Evolutionary conservation across 2,888 invertebrate genomes (phyloP).

Genomic region (Lordiphosa andalusiaca): DNA sequence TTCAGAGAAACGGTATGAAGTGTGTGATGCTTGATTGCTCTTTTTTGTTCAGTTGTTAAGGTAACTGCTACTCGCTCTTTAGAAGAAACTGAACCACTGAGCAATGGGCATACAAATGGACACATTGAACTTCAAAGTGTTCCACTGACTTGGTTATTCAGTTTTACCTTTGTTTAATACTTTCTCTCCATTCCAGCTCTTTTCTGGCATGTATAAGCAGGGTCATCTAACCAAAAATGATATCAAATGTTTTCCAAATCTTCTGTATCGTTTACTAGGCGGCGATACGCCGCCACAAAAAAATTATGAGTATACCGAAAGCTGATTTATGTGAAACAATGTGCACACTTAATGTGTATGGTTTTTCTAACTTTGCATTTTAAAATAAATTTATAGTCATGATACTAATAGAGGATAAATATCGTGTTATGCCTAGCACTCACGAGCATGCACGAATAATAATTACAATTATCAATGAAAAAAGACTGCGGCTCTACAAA

Average conservation of each 20-base stretch:
- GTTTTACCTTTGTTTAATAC: no score
- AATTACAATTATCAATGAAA: no score
- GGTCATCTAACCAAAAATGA: conserved; percentile 59
- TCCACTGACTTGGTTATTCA: not conserved
- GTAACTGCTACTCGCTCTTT: no score
- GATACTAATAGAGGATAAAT: no score
- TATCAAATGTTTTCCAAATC: conserved; percentile 43
- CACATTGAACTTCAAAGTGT: no score
- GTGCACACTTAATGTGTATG: not conserved
- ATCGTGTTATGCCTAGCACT: no score
- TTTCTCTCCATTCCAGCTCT: conserved; percentile 31
- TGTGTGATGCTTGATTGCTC: no score
- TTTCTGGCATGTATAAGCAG: conserved; percentile 49
- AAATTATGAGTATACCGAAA: not conserved
- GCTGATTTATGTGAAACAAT: not conserved
- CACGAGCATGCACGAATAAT: no score
- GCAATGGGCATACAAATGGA: no score
- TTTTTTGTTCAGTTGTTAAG: no score
- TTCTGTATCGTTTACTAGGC: conserved; percentile 39
- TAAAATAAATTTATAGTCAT: not conserved
- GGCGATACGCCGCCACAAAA: not conserved
- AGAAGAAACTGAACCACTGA: not conserved
- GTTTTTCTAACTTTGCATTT: not conserved
- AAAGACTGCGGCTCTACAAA: no score
- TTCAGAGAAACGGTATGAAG: conserved; percentile 42